These are phyloP conservation scores for Parnassius apollo DNA, from an alignment of 2,888 invertebrate species.

Conservation along the genomic window DNA sequence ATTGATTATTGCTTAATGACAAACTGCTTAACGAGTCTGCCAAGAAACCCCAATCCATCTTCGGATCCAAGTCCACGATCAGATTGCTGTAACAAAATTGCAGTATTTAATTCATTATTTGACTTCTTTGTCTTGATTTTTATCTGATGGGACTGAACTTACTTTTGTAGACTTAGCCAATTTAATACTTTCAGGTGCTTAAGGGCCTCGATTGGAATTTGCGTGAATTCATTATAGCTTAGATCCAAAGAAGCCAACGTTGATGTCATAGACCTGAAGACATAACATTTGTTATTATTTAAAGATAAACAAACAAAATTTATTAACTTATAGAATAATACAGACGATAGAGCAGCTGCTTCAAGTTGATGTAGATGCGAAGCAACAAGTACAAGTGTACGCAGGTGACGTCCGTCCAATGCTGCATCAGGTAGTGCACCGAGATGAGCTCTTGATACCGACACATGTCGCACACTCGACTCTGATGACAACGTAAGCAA, in stretches of 20 bases:
- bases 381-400: slow-evolving; percentile 89
- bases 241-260: slow-evolving; percentile 89
- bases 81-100: slow-evolving; percentile 82
- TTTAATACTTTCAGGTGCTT: slow-evolving; percentile 84
- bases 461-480: slow-evolving; percentile 83
- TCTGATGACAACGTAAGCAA: slow-evolving; percentile 32
- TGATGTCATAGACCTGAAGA: slow-evolving; percentile 86
- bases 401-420: slow-evolving; percentile 85
- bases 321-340: not conserved
- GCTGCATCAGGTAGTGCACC: slow-evolving; percentile 88
- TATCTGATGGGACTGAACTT: slow-evolving; percentile 44
- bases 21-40: slow-evolving; percentile 86
- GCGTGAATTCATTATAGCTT: slow-evolving; percentile 86
- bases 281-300: slow-evolving; percentile 26
- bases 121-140: not conserved
- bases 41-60: slow-evolving; percentile 86
- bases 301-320: not conserved
- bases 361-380: slow-evolving; percentile 87
- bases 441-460: slow-evolving; percentile 81
- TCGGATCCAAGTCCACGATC: slow-evolving; percentile 63
- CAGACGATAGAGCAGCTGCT: slow-evolving; percentile 81
- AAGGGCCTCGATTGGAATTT: slow-evolving; percentile 84
- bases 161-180: slow-evolving; percentile 90
- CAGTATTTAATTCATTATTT: not conserved
- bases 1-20: slow-evolving; percentile 88